phyloP scores from a whole-genome alignment of 2,888 invertebrate species.

The Falcaria lacertinaria region DNA sequence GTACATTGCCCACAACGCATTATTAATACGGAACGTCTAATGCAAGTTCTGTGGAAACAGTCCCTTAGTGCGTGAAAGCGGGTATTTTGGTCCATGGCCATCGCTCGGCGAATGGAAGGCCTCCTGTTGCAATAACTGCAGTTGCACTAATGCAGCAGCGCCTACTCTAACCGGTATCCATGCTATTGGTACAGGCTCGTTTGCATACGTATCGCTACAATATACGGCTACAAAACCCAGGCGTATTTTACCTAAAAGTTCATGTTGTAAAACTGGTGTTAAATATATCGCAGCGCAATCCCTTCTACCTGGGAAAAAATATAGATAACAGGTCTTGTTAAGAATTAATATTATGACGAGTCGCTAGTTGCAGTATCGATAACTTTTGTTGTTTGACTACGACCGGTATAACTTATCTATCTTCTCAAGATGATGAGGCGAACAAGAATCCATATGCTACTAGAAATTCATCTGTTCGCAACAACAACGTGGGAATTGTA shows the following conservation, averaged over 20 bases:
- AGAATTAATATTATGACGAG: too few relatives aligned
- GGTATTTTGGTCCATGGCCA: constrained; percentile 73
- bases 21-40: constrained; percentile 15
- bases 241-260: background rate
- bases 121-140: constrained; percentile 67
- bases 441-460: too few relatives aligned
- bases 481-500: too few relatives aligned
- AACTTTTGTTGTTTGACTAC: too few relatives aligned
- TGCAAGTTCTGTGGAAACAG: constrained; percentile 14
- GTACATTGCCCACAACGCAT: background rate
- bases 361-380: too few relatives aligned
- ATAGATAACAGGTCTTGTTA: too few relatives aligned
- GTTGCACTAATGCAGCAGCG: constrained; percentile 67
- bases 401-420: too few relatives aligned
- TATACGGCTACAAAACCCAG: constrained; percentile 12
- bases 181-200: constrained; percentile 33
- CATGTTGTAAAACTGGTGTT: background rate
- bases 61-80: constrained; percentile 58
- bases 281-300: too few relatives aligned
- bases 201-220: constrained; percentile 36
- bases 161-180: constrained; percentile 42
- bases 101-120: constrained; percentile 74
- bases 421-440: too few relatives aligned
- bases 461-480: too few relatives aligned
- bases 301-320: too few relatives aligned